Evolutionary conservation across 1,140 invertebrate species (phyloP).

Genomic region (Caerostris darwini): DNA sequence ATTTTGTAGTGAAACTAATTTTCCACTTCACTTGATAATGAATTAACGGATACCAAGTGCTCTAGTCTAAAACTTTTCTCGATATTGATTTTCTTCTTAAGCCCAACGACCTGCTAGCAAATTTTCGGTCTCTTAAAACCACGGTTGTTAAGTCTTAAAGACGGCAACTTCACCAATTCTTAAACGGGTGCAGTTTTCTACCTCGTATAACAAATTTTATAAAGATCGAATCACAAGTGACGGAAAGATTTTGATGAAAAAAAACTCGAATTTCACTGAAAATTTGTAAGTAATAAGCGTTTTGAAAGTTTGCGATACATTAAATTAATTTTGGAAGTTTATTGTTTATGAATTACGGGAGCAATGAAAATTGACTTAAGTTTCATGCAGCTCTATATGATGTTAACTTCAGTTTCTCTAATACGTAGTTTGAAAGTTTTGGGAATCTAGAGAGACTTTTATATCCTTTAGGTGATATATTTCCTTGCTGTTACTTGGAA

Average conservation of each 20-base stretch:
- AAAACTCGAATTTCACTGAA: not conserved
- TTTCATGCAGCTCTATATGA: no score
- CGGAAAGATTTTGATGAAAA: not conserved
- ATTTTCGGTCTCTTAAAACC: conserved; percentile 44
- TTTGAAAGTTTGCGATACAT: not conserved
- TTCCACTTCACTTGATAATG: conserved; percentile 78
- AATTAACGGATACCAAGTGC: conserved; percentile 68
- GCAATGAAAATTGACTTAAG: no score
- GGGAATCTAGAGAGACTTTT: no score
- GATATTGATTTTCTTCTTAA: conserved; percentile 73
- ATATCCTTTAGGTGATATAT: no score
- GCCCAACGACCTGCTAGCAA: conserved; percentile 11
- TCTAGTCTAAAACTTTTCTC: conserved; percentile 74
- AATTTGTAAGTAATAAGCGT: not conserved
- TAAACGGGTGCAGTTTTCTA: not conserved
- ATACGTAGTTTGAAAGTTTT: no score
- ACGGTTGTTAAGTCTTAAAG: conserved; percentile 1
- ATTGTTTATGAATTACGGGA: not conserved
- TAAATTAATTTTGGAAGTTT: not conserved
- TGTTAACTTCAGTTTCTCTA: no score
- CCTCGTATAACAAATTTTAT: not conserved
- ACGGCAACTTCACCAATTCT: conserved; percentile 40
- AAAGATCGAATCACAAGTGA: not conserved
- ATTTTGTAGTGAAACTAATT: conserved; percentile 78
- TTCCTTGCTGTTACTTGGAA: no score